Evolutionary conservation across 1,140 invertebrate species (phyloP), one percentile per base, ranked within the genome.

Genomic region (Cecropterus lyciades): DNA sequence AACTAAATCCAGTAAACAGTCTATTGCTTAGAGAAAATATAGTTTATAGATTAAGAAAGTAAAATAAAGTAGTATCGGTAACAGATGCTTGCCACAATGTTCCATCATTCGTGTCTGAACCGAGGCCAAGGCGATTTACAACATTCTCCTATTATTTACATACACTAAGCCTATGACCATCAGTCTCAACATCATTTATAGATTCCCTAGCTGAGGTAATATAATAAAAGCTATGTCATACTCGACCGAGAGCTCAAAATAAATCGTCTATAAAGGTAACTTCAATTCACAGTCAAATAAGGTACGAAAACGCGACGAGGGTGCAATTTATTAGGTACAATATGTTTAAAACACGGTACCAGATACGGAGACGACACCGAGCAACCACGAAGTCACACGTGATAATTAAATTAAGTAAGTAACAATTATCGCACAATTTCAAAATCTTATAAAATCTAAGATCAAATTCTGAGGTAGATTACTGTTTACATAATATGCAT

Each of bases 91-190:
- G 89, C 86, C 84, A 90, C 84, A 82, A 67, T 78, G 79, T 78
- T 70, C 68, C 70, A 73, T 71, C 60, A 75, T 76, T 77, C 65
- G 68, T 83, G 88, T 87, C 68, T 89, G 83, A 82, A 87, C 87
- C 80, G 82, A 85, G 88, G 87, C 80, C 84, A 84, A 82, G 87
- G 87, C 87, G 74, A 78, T 82, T 82, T 87, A 87, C 79, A 86
- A 89, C 72, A 89, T 91, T 89, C 88, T 89, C 87, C 89, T 92
- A 91, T 83, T 91, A 92, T 92, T 87, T 92, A 92, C 87, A 92
- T 83, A 85, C 80, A 81, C 84, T 89, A 85, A 86, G 85, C 87
- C 87, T 85, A 82, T 85, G 86, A 86, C 89, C 89, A 67, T 92
- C 89, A 88, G 89, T 87, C 87, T 89, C 87, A 85, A 89, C 86